Base-by-base conservation (phyloP, 2,888 invertebrate species). In the Eristalinus sepulchralis region DNA sequence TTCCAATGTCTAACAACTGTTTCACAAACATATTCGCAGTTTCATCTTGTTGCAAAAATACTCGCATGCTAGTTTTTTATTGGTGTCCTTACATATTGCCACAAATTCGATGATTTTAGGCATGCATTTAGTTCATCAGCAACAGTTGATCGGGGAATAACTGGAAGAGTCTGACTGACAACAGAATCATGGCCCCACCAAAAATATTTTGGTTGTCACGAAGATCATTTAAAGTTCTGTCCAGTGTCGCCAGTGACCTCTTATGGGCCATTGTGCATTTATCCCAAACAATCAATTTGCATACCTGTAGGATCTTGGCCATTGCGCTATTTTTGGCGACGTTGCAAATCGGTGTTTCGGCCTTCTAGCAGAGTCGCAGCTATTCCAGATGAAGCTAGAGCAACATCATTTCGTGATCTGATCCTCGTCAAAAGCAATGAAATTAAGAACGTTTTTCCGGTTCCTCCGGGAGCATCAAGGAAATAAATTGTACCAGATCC, bases 361-460 rank as follows among this genome's bases (percentile, higher is more conserved):
- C n/a, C n/a, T n/a, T n/a, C n/a, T n/a, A n/a, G n/a, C n/a, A 70
- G 63, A 34, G 33, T 59, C 9, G 60, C 60, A 11, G 59, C 31
- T 27, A 59, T 59, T 59, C 59, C 59, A 59, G 59, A 59, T 31
- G 27, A 59, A 31, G 59, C 59, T 2, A 39, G 2, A 39, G 91
- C 91, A 64, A 91, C 90, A 2, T 88, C 78, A 77, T 89, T 88
- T 75, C 89, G 87, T 34, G 89, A 88, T 64, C 79, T 17, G 10
- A 85, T 36, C 5, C n/a, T 33, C 9, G 75, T 79, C 60, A 86
- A 86, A 57, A 83, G 31, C 24, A 83, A 59, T 55, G 77, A 73
- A 34, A 57, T 20, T 6, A 17, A 67, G 27, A 82, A 70, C 57
- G 68, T 76, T 71, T 84, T 80, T 60, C 76, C 76, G 1, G 71